Evolutionary conservation across 2,113 vertebrate species (phyloP).

Genomic region (Symphodus melops): DNA sequence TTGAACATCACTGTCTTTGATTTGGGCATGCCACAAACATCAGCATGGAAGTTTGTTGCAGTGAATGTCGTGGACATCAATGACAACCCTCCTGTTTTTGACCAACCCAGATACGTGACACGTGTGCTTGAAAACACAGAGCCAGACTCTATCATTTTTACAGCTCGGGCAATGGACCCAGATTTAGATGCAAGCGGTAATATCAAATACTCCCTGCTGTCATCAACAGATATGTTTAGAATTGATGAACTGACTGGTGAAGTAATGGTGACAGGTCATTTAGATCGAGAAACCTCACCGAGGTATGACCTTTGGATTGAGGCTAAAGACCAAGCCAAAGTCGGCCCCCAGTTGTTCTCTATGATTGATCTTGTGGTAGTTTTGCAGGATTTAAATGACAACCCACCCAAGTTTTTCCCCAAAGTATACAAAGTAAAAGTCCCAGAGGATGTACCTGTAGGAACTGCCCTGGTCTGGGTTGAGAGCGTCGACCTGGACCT

Average conservation of each 20-base stretch:
- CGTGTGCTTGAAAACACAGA: conserved; percentile 87
- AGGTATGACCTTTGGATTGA: conserved; percentile 88
- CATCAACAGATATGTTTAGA: conserved; percentile 86
- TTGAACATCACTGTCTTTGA: conserved; percentile 95
- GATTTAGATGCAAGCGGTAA: conserved; percentile 87
- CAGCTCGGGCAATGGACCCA: conserved; percentile 85
- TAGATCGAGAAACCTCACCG: conserved; percentile 90
- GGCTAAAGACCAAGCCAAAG: conserved; percentile 89
- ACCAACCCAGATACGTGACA: conserved; percentile 88
- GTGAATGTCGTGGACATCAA: conserved; percentile 93
- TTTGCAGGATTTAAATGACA: conserved; percentile 93
- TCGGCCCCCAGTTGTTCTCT: conserved; percentile 86
- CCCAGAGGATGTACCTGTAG: conserved; percentile 91
- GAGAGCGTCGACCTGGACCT: conserved; percentile 91
- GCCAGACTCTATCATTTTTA: conserved; percentile 84
- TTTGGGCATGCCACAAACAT: conserved; percentile 89
- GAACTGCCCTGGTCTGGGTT: conserved; percentile 89
- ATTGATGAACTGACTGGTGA: conserved; percentile 90
- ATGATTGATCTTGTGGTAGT: conserved; percentile 85
- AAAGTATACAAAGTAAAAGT: conserved; percentile 87
- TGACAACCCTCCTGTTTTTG: conserved; percentile 90
- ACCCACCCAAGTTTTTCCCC: conserved; percentile 90
- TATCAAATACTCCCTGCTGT: conserved; percentile 88
- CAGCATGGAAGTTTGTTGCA: conserved; percentile 92
- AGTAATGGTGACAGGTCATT: conserved; percentile 82